Base-by-base conservation (phyloP, 1,140 invertebrate species). In the Papilio xuthus region DNA sequence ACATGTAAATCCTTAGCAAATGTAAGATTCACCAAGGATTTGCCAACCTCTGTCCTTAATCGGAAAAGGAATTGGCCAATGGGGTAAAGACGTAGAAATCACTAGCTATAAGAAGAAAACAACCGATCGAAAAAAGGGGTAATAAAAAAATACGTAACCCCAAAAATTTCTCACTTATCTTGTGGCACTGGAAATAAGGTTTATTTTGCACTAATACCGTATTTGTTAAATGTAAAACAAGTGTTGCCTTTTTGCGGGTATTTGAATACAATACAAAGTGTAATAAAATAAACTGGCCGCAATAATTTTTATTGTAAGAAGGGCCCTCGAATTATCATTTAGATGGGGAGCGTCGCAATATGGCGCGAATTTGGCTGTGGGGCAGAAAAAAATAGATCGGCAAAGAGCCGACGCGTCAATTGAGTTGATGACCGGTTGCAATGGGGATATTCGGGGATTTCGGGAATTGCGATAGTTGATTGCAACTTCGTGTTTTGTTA, bases 251-350 rank as follows among this genome's bases (percentile, higher is more conserved):
- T 82, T 82, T 79, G 83, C 81, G 84, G 85, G 83, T 89, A 89
- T 92, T 91, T 87, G 88, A 90, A 89, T 88, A 91, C 91, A 93
- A 93, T 93, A 92, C 87, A 85, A 90, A 90, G 82, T 86, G 91
- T 93, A 93, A 93, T 93, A 93, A 93, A 92, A 91, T 93, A 92
- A 93, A 93, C 89, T 90, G 89, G 88, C 86, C 90, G 85, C 91
- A 91, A 93, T 93, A 93, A 92, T 93, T 93, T 93, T 93, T 92
- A 93, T 93, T 92, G 91, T 92, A 90, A 92, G 88, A 84, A 88
- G 87, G 86, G 83, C 85, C 87, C 86, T 86, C 86, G 90, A 89
- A 93, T 93, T 93, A 93, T 93, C 91, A 93, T 93, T 93, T 93
- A 93, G 90, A 93, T 93, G 87, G 91, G 90, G 88, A 83, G 86